These are phyloP conservation scores for Diploptera punctata DNA, from an alignment of 2,888 invertebrate genomes.

Conservation along the genomic window DNA sequence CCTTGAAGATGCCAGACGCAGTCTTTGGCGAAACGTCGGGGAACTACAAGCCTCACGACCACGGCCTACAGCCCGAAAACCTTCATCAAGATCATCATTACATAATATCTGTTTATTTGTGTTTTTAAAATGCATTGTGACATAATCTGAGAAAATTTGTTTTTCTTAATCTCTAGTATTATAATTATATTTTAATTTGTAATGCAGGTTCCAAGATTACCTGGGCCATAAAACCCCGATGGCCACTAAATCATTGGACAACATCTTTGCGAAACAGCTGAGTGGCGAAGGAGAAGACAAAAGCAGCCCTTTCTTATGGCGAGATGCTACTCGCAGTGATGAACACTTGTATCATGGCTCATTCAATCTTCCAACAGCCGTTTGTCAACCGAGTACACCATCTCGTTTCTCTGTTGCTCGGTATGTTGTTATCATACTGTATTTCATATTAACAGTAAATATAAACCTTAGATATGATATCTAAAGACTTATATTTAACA, in stretches of 20 bases:
- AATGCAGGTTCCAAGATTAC: constrained; percentile 8
- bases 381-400: background rate
- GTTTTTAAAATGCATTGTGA: too few relatives aligned
- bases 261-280: constrained; percentile 38
- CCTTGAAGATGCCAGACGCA: too few relatives aligned
- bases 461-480: too few relatives aligned
- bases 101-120: too few relatives aligned
- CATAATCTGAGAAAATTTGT: background rate
- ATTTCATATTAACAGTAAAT: too few relatives aligned
- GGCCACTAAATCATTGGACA: constrained; percentile 41
- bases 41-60: too few relatives aligned
- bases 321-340: constrained; percentile 39
- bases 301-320: constrained; percentile 37
- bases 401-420: constrained; percentile 9
- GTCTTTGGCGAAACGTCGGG: too few relatives aligned
- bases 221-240: constrained; percentile 24
- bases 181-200: background rate
- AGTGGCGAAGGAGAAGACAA: constrained; percentile 4
- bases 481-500: too few relatives aligned
- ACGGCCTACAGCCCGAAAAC: too few relatives aligned
- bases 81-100: too few relatives aligned
- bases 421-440: background rate
- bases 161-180: background rate
- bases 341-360: constrained; percentile 34
- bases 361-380: background rate